Evolutionary conservation across 2,113 vertebrate species (phyloP).

Genomic region (Pelmatolapia mariae): DNA sequence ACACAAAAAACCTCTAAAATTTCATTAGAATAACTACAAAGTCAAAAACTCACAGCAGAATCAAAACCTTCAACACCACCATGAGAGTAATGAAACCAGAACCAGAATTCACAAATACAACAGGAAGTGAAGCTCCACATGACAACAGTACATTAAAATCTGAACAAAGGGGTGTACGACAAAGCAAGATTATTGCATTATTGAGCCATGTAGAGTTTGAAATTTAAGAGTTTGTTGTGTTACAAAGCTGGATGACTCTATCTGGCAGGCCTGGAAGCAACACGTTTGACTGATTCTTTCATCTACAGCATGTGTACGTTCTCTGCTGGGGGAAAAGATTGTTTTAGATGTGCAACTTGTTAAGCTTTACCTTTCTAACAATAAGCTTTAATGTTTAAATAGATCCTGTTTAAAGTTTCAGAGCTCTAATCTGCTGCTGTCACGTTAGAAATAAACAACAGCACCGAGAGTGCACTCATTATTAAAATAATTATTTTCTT

Average conservation of each 20-base stretch:
- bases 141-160: background rate
- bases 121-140: background rate
- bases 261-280: background rate
- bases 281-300: background rate
- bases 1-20: accelerated
- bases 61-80: background rate
- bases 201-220: background rate
- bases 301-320: background rate
- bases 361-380: background rate
- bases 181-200: background rate
- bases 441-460: background rate
- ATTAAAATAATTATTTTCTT: accelerated
- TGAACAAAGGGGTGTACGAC: accelerated
- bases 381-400: background rate
- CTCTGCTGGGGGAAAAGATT: background rate
- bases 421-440: background rate
- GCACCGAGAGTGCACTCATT: background rate
- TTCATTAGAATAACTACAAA: background rate
- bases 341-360: background rate
- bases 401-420: background rate
- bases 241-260: background rate
- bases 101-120: background rate
- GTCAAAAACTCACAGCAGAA: background rate
- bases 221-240: background rate
- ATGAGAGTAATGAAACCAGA: background rate